Evolutionary conservation across 2,888 invertebrate genomes (phyloP), one percentile per base, ranked within the genome.

Genomic region (Protula sp.): DNA sequence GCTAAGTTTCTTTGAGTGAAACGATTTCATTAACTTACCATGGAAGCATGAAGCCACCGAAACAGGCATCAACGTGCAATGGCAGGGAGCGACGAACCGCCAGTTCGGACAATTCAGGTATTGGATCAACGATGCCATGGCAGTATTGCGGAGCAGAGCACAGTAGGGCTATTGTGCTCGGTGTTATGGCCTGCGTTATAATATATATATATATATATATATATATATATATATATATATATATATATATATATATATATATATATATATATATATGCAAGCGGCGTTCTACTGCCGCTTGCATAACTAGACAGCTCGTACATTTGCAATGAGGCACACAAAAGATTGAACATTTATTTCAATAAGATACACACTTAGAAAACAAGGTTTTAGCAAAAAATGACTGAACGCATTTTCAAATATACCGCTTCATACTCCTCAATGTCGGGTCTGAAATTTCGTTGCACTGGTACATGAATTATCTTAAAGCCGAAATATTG

Each of bases 1-100:
- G n/a, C n/a, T n/a, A n/a, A n/a, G n/a, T n/a, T n/a, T n/a, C n/a
- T n/a, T n/a, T n/a, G n/a, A n/a, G n/a, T n/a, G n/a, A n/a, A n/a
- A n/a, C n/a, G n/a, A n/a, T n/a, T n/a, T n/a, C n/a, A n/a, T n/a
- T n/a, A 4, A 14, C 55, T 68, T 60, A 78, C 78, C 78, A 78
- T 61, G 78, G 78, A 54, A 78, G 66, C 77, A 78, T 78, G 60
- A 74, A 78, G 53, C 77, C 77, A 1, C 78, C 78, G 57, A 78
- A 77, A 58, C 77, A 78, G 28, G 74, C 74, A 55, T 78, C 78
- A 1, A 78, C 75, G 52, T 78, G 77, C 14, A 77, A 60, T 2
- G 77, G 77, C 1, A 78, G 63, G 19, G 73, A 70, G 47, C 67
- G 65, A 26, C 65, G 64, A 5, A 70, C 53, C 1, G 76, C 77